These are phyloP conservation scores for Camelus bactrianus DNA, from an alignment of 2,113 vertebrate genomes.

Conservation along the genomic window DNA sequence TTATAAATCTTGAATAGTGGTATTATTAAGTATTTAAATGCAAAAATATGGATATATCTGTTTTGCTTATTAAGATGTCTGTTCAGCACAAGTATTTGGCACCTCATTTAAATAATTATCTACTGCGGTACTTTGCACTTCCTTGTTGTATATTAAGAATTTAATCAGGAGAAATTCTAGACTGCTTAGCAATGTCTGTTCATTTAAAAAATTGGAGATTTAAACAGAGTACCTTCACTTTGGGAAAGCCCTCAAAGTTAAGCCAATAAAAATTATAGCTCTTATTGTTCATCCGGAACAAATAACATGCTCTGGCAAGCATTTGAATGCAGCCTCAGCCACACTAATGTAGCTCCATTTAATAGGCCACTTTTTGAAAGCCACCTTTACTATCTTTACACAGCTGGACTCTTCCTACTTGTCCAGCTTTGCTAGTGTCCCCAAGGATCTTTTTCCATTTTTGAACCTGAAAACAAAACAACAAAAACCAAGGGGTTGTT, in stretches of 20 bases:
- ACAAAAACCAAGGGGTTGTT: background rate
- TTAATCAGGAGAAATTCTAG: slow-evolving; percentile 69
- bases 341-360: background rate
- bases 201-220: slow-evolving; percentile 71
- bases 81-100: slow-evolving; percentile 40
- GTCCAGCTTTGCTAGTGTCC: background rate
- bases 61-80: slow-evolving; percentile 72
- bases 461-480: slow-evolving; percentile 42
- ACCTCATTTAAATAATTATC: slow-evolving; percentile 76
- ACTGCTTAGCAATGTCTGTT: slow-evolving; percentile 63
- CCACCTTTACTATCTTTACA: background rate
- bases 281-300: slow-evolving; percentile 31
- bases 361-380: background rate
- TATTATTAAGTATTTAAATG: slow-evolving; percentile 69
- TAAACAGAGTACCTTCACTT: slow-evolving; percentile 47
- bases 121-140: background rate
- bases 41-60: slow-evolving; percentile 69
- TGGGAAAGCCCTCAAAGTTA: slow-evolving; percentile 55
- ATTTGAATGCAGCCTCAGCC: background rate
- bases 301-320: background rate
- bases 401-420: background rate
- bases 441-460: slow-evolving; percentile 8
- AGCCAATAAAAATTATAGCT: slow-evolving; percentile 43
- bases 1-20: slow-evolving; percentile 50
- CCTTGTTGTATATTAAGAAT: slow-evolving; percentile 24